Conservation (phyloP, 92 coral and sea anemone genomes). For the Actinernus sp. region DNA sequence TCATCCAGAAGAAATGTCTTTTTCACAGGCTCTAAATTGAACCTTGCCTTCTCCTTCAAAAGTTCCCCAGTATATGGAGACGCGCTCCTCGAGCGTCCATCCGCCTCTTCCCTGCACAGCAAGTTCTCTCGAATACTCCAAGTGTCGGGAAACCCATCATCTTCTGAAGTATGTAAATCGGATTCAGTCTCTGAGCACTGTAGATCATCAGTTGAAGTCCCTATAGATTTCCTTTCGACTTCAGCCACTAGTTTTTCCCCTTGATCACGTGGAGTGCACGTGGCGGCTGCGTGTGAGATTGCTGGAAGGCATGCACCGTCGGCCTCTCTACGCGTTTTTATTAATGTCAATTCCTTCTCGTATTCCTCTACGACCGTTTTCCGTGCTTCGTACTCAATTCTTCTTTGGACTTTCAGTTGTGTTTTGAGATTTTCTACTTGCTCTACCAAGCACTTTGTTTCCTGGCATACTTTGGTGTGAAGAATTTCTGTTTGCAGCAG, state of each 20-base stretch:
- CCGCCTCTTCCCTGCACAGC: conserved; percentile 60
- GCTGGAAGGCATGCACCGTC: conserved; percentile 8
- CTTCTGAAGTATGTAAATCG: conserved; percentile 14
- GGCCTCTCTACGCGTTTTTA: conserved; percentile 17
- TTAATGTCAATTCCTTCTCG: conserved; percentile 15
- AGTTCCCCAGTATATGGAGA: conserved; percentile 44
- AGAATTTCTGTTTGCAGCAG: conserved; percentile 31
- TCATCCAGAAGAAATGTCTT: conserved; percentile 35
- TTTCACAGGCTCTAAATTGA: neutral
- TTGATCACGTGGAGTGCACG: neutral
- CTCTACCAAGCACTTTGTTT: conserved; percentile 32
- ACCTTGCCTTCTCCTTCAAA: neutral
- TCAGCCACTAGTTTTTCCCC: neutral
- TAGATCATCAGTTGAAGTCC: conserved; percentile 73
- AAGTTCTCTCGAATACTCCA: conserved; percentile 74
- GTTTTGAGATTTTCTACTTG: conserved; percentile 65
- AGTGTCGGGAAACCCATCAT: conserved; percentile 17
- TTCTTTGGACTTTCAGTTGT: conserved; percentile 61
- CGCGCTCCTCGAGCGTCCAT: conserved; percentile 67
- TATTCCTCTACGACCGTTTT: conserved; percentile 33
- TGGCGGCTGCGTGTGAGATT: neutral
- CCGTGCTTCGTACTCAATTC: conserved; percentile 59
- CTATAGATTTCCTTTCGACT: neutral
- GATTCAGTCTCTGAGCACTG: conserved; percentile 13
- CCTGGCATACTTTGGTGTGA: conserved; percentile 27